Evolutionary conservation across 1,140 invertebrate genomes (phyloP).

Genomic region (Uloborus diversus): DNA sequence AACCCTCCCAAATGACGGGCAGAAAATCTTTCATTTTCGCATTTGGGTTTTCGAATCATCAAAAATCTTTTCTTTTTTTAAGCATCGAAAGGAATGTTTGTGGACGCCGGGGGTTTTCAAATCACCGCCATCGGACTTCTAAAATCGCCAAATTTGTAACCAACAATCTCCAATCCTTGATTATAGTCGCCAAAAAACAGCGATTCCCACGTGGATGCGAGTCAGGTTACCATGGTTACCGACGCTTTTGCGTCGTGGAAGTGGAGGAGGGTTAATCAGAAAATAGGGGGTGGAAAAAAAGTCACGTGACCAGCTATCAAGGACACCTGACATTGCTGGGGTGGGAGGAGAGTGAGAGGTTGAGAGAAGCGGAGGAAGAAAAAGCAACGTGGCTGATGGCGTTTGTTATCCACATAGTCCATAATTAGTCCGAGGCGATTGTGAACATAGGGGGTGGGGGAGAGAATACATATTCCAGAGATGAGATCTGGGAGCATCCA

Average conservation of each 20-base stretch:
- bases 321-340: conserved; percentile 49
- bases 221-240: conserved; percentile 34
- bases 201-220: conserved; percentile 48
- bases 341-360: not conserved
- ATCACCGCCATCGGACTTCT: not conserved
- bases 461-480: conserved; percentile 26
- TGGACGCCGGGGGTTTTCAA: no score
- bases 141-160: conserved; percentile 12
- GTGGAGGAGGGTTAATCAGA: conserved; percentile 40
- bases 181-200: conserved; percentile 35
- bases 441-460: not conserved
- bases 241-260: conserved; percentile 26
- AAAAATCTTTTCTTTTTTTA: no score
- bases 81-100: no score
- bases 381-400: conserved; percentile 53
- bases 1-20: no score
- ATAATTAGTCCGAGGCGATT: conserved; percentile 53
- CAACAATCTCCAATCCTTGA: no score
- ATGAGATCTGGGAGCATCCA: conserved; percentile 50
- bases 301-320: conserved; percentile 54
- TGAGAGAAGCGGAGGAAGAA: conserved; percentile 14
- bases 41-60: no score
- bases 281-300: conserved; percentile 48
- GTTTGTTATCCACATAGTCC: conserved; percentile 54
- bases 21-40: no score